phyloP scores from a whole-genome alignment of 2,888 invertebrate species.

The Mongoloraphidia duomilia region DNA sequence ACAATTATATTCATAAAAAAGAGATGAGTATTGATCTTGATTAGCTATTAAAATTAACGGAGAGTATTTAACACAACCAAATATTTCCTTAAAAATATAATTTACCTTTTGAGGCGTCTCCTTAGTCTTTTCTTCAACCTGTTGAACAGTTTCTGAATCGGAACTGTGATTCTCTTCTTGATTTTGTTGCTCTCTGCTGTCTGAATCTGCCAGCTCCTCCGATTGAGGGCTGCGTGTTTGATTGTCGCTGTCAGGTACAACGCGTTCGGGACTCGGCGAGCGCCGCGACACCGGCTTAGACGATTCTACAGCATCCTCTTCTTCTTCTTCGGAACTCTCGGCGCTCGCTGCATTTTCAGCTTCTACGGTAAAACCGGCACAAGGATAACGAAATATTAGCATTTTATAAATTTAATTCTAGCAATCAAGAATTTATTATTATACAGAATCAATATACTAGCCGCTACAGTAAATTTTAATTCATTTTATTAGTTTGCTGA shows the following conservation, averaged over 20 bases:
- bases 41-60: too few species aligned
- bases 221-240: not conserved
- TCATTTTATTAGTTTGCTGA: too few species aligned
- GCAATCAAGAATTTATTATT: too few species aligned
- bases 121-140: conserved; percentile 8
- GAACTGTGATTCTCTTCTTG: conserved; percentile 9
- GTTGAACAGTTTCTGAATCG: conserved; percentile 11
- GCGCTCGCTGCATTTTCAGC: conserved; percentile 5
- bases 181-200: conserved; percentile 7
- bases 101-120: conserved; percentile 3
- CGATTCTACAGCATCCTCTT: conserved; percentile 6
- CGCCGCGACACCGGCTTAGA: not conserved
- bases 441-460: too few species aligned
- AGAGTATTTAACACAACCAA: too few species aligned
- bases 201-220: conserved; percentile 7
- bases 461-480: too few species aligned
- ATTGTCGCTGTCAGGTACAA: not conserved
- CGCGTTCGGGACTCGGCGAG: not conserved
- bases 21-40: too few species aligned
- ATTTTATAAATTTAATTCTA: too few species aligned
- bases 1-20: too few species aligned
- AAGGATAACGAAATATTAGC: too few species aligned
- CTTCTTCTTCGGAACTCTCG: conserved; percentile 4
- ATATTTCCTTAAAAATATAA: too few species aligned
- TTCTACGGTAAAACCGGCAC: not conserved